Evolutionary conservation across 2,113 vertebrate species (phyloP), one percentile per base, ranked within the genome.

Genomic region (Poecile atricapillus): DNA sequence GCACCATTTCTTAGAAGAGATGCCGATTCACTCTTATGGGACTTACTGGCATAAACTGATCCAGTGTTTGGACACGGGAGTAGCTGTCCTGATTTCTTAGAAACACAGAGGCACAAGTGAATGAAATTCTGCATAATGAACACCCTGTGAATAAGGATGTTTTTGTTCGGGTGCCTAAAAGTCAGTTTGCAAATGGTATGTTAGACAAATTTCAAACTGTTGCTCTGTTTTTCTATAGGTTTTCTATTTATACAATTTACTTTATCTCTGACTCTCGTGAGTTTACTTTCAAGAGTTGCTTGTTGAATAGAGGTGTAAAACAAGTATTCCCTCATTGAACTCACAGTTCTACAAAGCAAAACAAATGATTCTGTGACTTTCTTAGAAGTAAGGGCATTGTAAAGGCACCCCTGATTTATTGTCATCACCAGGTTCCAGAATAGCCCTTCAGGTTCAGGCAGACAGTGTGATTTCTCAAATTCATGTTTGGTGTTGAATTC

Each of bases 81-180:
- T 63, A 88, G 55, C 67, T 85, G 59, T 79, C 70, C 63, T 63
- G 87, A 76, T 88, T 95, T 93, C 86, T 89, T 90, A 55, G 67
- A 88, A 94, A 79, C 52, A 35, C 53, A 46, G 84, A 65, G 70
- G n/a, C 39, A 52, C 13, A 35, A 83, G 30, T 43, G 41, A 94
- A 94, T 65, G 30, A 63, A 85, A 58, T 87, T 62, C 44, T 8
- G 7, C 44, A 19, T 85, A 89, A 83, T 27, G 39, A 85, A 37
- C 63, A 59, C 11, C 21, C 79, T 2, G 3, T 80, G 78, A 93
- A 58, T 77, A 12, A 52, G 50, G 35, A 43, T 7, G 11, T 50
- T 89, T 89, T 65, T 90, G 35, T 80, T 94, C n/a, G 53, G 28
- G 31, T 76, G 41, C 71, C 75, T 86, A 50, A 80, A 87, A 79